A percentile compares a stretch with the other conserved stretches of the same genome.
Evolutionary conservation across 2,888 invertebrate species (phyloP).

Genomic region (Lathronympha strigana): DNA sequence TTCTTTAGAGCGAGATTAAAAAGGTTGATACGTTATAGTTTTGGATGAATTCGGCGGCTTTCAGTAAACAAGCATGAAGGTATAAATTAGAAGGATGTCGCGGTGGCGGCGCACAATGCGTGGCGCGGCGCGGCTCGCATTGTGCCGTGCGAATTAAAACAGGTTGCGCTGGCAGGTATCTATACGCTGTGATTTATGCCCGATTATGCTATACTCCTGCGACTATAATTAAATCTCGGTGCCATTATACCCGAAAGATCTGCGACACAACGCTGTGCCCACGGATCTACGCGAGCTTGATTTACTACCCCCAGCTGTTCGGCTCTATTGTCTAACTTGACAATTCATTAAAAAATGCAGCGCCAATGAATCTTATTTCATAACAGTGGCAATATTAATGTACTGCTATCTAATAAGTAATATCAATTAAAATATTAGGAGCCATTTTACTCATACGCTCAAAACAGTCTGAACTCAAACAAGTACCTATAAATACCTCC

Average conservation of each 20-base stretch:
- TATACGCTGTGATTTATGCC: constrained; percentile 78
- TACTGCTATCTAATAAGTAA: background rate
- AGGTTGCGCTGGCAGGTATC: constrained; percentile 82
- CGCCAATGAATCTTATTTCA: too few species aligned
- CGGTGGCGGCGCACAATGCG: constrained; percentile 66
- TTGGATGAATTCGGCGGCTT: constrained; percentile 64
- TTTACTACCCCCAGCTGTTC: constrained; percentile 37
- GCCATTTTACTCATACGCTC: constrained; percentile 61
- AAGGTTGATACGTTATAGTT: constrained; percentile 65
- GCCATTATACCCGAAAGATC: constrained; percentile 76
- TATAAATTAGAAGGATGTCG: constrained; percentile 77
- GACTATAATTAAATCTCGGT: constrained; percentile 79
- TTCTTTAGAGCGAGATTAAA: constrained; percentile 67
- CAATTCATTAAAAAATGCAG: constrained; percentile 42
- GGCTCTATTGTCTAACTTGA: constrained; percentile 54
- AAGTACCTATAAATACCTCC: constrained; percentile 57
- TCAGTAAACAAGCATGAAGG: constrained; percentile 78
- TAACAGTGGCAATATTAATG: background rate
- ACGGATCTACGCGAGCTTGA: constrained; percentile 47
- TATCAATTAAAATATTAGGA: constrained; percentile 51
- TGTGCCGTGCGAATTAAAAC: constrained; percentile 81
- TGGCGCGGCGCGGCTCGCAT: constrained; percentile 61
- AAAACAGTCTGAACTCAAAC: constrained; percentile 53
- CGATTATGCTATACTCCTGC: constrained; percentile 76
- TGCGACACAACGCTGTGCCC: constrained; percentile 63